These are phyloP conservation scores for Caenorhabditis zanzibari DNA, from an alignment of 2,888 invertebrate genomes.

Conservation along the genomic window DNA sequence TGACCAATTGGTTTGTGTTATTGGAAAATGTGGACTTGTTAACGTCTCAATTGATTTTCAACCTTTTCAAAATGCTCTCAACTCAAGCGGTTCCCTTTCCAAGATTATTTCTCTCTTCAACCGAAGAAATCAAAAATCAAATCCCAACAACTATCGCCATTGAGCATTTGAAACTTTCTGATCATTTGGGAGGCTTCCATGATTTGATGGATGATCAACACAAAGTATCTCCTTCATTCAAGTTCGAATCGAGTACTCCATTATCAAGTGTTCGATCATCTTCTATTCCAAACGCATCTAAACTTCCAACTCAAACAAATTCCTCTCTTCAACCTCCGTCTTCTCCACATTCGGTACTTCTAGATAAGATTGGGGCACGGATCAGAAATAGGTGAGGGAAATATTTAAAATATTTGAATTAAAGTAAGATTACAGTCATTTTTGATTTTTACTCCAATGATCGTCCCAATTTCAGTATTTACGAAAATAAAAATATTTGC, in stretches of 20 bases:
- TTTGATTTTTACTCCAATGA: no score
- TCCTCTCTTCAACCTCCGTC: slow-evolving; percentile 34
- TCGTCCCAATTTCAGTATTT: no score
- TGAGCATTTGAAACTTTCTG: slow-evolving; percentile 27
- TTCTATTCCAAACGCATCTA: slow-evolving; percentile 44
- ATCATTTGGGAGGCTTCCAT: slow-evolving; percentile 10
- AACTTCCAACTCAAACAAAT: slow-evolving; percentile 25
- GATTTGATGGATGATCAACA: slow-evolving; percentile 39
- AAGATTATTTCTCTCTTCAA: slow-evolving; percentile 67
- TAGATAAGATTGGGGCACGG: slow-evolving; percentile 48
- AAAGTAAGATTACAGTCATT: no score
- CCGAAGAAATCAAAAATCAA: slow-evolving; percentile 57
- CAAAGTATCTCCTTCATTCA: slow-evolving; percentile 42
- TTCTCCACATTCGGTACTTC: slow-evolving; percentile 52
- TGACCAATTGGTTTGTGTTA: slow-evolving; percentile 67
- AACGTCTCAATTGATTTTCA: slow-evolving; percentile 30
- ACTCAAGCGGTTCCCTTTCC: slow-evolving; percentile 61
- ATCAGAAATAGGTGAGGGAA: slow-evolving; percentile 48
- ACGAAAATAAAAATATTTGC: no score
- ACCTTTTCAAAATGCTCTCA: slow-evolving; percentile 55
- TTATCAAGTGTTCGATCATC: slow-evolving; percentile 48
- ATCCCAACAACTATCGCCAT: slow-evolving; percentile 41
- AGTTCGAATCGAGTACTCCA: slow-evolving; percentile 54
- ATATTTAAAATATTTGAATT: no score
- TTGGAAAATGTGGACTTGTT: slow-evolving; percentile 78